phyloP scores from a whole-genome alignment of 2,797 vertebrate species.

The Astyanax mexicanus region DNA sequence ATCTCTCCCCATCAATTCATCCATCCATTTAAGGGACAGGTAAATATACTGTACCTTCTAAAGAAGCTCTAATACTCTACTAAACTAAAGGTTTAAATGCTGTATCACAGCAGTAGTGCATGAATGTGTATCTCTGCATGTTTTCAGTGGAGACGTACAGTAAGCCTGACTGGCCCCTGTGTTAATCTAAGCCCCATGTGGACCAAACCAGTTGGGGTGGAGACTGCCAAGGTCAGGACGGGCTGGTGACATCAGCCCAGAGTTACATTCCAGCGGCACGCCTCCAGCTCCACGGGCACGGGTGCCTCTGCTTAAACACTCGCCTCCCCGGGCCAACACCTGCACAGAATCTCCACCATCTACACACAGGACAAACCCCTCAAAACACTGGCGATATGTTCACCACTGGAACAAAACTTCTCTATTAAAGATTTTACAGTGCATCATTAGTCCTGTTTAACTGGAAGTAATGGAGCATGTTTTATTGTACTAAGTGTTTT shows the following conservation, averaged over 20 bases:
- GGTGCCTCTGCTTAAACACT: neutral
- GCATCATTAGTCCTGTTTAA: no score
- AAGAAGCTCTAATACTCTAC: no score
- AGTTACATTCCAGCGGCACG: neutral
- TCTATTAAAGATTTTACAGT: no score
- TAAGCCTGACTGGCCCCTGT: neutral
- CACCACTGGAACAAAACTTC: no score
- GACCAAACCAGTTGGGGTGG: neutral
- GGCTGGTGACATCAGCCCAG: neutral
- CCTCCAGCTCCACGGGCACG: neutral
- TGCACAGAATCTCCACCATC: slow-evolving; percentile 1
- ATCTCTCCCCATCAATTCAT: no score
- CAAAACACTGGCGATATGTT: neutral
- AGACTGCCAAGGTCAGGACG: neutral
- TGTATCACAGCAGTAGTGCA: no score
- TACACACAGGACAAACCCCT: neutral
- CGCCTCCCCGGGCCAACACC: neutral
- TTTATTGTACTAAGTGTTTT: no score
- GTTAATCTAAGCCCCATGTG: neutral
- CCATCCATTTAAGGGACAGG: no score
- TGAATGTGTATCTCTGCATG: no score
- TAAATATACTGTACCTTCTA: no score
- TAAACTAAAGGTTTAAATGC: no score
- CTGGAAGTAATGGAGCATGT: no score
- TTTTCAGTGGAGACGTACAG: neutral